Evolutionary conservation across 2,113 vertebrate species (phyloP).

Genomic region (Spilogale gracilis): DNA sequence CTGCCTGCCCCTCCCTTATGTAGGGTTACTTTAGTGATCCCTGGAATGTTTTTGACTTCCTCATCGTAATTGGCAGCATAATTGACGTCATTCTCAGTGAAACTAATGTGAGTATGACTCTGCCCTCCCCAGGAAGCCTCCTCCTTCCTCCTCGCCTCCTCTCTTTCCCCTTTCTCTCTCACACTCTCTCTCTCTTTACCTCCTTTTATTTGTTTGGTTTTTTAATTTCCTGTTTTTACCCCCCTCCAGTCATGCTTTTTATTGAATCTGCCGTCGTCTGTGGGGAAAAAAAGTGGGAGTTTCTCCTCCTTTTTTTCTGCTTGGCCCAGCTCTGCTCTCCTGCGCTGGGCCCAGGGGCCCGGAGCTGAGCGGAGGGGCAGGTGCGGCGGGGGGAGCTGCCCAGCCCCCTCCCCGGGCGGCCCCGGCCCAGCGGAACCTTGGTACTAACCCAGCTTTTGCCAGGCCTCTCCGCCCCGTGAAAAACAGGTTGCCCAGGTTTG

Average conservation of each 20-base stretch:
- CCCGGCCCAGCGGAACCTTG: slow-evolving; percentile 83
- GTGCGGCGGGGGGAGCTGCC: neutral
- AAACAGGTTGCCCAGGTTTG: slow-evolving; percentile 87
- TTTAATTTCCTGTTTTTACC: slow-evolving; percentile 81
- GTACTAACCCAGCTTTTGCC: slow-evolving; percentile 90
- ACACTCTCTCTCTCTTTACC: slow-evolving; percentile 81
- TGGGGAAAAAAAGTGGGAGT: slow-evolving; percentile 87
- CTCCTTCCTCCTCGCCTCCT: slow-evolving; percentile 84
- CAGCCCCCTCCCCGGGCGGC: slow-evolving; percentile 73
- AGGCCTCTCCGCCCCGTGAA: slow-evolving; percentile 84
- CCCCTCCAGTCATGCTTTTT: slow-evolving; percentile 88
- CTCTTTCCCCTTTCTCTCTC: slow-evolving; percentile 84
- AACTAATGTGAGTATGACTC: slow-evolving; percentile 99
- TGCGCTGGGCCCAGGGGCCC: slow-evolving; percentile 85
- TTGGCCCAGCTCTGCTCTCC: slow-evolving; percentile 84
- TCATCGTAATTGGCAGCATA: slow-evolving; percentile 99
- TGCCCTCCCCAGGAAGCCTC: slow-evolving; percentile 90
- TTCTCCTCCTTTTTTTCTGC: slow-evolving; percentile 88
- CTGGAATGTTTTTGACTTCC: slow-evolving; percentile 99
- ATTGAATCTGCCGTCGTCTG: slow-evolving; percentile 89
- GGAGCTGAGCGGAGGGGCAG: slow-evolving; percentile 73
- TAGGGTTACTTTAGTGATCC: slow-evolving; percentile 99
- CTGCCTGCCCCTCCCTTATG: slow-evolving; percentile 96
- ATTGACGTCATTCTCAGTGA: slow-evolving; percentile 99
- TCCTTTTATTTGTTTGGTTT: slow-evolving; percentile 76